These are phyloP conservation scores for Hippopotamyrus pictus DNA, from an alignment of 2,797 vertebrate species.

Conservation along the genomic window DNA sequence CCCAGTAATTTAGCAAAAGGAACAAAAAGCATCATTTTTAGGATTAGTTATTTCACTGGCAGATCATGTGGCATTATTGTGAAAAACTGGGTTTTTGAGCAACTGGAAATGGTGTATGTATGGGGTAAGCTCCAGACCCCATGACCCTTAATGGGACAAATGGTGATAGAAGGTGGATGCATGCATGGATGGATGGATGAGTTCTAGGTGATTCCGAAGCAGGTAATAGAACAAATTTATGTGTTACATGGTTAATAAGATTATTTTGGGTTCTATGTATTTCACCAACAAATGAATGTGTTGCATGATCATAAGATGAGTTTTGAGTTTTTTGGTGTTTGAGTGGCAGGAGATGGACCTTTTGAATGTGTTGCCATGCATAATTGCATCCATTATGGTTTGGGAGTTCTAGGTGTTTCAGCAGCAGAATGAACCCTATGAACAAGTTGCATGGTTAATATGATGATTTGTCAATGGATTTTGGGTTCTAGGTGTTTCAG, in stretches of 20 bases:
- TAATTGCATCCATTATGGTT: neutral
- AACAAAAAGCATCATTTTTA: neutral
- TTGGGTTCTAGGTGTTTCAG: neutral
- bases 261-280: slow-evolving; percentile 61
- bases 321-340: neutral
- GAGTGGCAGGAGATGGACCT: neutral
- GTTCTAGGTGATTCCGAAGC: neutral
- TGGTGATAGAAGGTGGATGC: neutral
- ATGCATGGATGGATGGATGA: neutral
- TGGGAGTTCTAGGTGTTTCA: neutral
- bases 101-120: neutral
- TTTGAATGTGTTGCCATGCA: neutral
- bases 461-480: neutral
- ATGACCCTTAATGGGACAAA: neutral
- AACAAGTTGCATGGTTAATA: neutral
- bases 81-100: neutral
- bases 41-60: neutral
- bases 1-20: neutral
- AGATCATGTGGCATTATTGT: neutral
- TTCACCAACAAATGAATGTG: slow-evolving; percentile 78
- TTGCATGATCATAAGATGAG: slow-evolving; percentile 57
- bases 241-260: neutral
- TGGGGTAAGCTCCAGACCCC: neutral
- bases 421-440: neutral
- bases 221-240: slow-evolving; percentile 42